Percentiles rank a stretch among this genome's conserved stretches.
These are phyloP conservation scores for Mustelus asterias DNA, from an alignment of 2,113 vertebrate species.

Conservation along the genomic window DNA sequence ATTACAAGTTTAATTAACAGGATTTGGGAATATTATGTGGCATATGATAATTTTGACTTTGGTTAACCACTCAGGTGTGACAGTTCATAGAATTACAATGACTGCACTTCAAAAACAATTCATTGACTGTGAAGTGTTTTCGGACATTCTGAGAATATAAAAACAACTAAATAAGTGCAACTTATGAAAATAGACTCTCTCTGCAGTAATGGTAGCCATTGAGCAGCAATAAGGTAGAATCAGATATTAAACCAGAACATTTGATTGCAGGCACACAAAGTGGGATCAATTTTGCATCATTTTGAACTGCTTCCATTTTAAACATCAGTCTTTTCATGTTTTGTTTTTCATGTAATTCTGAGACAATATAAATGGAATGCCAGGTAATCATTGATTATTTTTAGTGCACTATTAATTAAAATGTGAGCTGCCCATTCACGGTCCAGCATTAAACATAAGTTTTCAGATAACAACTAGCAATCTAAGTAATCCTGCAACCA, in stretches of 20 bases:
- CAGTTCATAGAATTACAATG: neutral
- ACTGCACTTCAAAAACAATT: neutral
- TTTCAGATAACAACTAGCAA: neutral
- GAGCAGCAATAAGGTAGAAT: neutral
- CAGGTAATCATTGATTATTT: neutral
- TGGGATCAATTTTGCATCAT: neutral
- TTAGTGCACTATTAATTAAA: neutral
- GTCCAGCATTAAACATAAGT: neutral
- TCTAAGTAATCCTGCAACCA: neutral
- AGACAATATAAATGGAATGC: neutral
- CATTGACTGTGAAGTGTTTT: neutral
- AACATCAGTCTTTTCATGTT: neutral
- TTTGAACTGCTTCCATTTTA: neutral
- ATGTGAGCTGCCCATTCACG: no score
- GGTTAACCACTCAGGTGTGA: neutral
- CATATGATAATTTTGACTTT: neutral
- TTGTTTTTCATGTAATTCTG: neutral
- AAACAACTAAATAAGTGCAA: neutral
- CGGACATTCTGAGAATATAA: neutral
- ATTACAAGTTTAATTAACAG: neutral
- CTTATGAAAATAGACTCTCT: neutral
- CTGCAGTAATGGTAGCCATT: neutral
- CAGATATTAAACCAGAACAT: neutral
- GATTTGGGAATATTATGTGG: neutral
- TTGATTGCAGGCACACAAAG: neutral